These are phyloP conservation scores for Chymomyza fuscimana DNA, from an alignment of 2,888 invertebrate species.

Conservation along the genomic window DNA sequence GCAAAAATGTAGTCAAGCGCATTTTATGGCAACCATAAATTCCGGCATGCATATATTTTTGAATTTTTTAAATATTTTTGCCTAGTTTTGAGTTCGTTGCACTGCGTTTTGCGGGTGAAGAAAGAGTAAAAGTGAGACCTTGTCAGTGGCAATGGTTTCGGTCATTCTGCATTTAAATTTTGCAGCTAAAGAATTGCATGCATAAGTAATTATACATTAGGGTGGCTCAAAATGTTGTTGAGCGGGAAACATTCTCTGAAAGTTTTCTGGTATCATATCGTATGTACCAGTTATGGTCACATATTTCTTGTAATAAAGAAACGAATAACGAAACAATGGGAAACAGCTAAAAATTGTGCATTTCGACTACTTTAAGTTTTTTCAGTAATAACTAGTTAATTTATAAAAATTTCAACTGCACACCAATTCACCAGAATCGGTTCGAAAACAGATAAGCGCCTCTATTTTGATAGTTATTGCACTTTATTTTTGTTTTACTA, in stretches of 20 bases:
- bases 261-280: not conserved
- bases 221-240: conserved; percentile 12
- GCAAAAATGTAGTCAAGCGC: not conserved
- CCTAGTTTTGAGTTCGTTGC: conserved; percentile 52
- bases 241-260: not conserved
- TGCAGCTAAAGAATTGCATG: not conserved
- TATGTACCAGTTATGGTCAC: no score
- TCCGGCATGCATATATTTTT: not conserved
- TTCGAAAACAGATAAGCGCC: no score
- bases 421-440: no score
- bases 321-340: no score
- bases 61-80: not conserved
- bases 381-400: no score
- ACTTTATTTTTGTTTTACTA: no score
- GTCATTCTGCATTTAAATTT: conserved; percentile 9
- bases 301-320: no score
- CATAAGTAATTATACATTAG: conserved; percentile 11
- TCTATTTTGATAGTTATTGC: no score
- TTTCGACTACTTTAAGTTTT: no score
- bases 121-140: conserved; percentile 11
- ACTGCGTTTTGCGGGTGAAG: conserved; percentile 14
- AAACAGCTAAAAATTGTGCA: no score
- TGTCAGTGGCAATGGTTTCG: conserved; percentile 13
- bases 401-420: no score
- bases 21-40: not conserved